Conservation (phyloP, 2,888 invertebrate genomes). For the Orchestes rusci region DNA sequence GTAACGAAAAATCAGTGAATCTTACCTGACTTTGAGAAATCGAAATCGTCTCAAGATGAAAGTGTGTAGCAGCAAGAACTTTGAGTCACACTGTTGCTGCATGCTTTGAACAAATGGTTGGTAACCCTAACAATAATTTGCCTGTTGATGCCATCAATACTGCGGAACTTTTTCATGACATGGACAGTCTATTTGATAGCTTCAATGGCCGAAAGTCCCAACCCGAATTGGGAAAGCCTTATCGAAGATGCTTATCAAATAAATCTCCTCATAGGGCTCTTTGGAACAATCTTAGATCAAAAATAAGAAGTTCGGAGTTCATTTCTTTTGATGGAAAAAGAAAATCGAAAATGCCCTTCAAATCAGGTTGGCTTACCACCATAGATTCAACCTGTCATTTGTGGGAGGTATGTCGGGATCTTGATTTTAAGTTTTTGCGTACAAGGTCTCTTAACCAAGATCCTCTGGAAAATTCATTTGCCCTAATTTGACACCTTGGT, state of each 20-base stretch:
- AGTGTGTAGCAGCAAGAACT: slow-evolving; percentile 8
- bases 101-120: slow-evolving; percentile 10
- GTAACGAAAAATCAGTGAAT: slow-evolving; percentile 6
- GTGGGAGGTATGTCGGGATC: too few relatives aligned
- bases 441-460: slow-evolving; percentile 17
- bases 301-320: slow-evolving; percentile 13
- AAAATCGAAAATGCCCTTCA: too few relatives aligned
- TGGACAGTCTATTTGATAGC: too few relatives aligned
- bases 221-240: too few relatives aligned
- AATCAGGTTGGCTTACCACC: too few relatives aligned
- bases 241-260: slow-evolving; percentile 10
- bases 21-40: slow-evolving; percentile 2
- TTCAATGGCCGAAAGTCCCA: too few relatives aligned
- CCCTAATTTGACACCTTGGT: too few relatives aligned
- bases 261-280: slow-evolving; percentile 7
- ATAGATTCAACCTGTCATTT: too few relatives aligned
- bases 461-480: slow-evolving; percentile 15
- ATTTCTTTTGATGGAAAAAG: too few relatives aligned
- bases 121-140: background rate
- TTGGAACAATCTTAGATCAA: too few relatives aligned
- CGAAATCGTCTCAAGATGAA: slow-evolving; percentile 13
- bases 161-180: slow-evolving; percentile 20
- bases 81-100: slow-evolving; percentile 15
- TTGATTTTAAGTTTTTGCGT: too few relatives aligned
- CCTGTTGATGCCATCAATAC: slow-evolving; percentile 21